These are phyloP conservation scores for Pseudopipra pipra DNA, from an alignment of 2,113 vertebrate genomes.

Conservation along the genomic window DNA sequence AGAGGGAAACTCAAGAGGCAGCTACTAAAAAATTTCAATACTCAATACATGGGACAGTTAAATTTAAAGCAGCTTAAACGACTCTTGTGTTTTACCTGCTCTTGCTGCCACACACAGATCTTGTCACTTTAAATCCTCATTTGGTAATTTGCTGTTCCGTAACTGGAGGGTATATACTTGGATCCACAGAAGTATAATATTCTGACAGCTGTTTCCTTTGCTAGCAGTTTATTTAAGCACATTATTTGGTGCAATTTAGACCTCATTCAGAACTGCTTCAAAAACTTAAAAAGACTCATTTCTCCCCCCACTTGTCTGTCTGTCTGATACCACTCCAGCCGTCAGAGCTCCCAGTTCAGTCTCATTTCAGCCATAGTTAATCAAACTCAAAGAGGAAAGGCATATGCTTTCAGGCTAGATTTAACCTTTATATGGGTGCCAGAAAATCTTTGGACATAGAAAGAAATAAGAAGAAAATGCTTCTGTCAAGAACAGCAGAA, in stretches of 20 bases:
- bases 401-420: conserved; percentile 39
- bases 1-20: neutral
- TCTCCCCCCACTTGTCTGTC: conserved; percentile 22
- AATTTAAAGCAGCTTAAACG: conserved; percentile 39
- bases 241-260: conserved; percentile 63
- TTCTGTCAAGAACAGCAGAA: conserved; percentile 17
- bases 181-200: conserved; percentile 53
- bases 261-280: conserved; percentile 51
- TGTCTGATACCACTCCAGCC: conserved; percentile 21
- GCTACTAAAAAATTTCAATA: neutral
- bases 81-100: conserved; percentile 17
- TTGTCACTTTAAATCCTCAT: conserved; percentile 60
- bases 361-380: conserved; percentile 29
- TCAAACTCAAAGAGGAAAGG: conserved; percentile 15
- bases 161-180: conserved; percentile 56
- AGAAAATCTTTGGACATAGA: conserved; percentile 27
- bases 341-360: conserved; percentile 11
- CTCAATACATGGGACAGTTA: neutral
- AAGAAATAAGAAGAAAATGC: conserved; percentile 27
- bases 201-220: conserved; percentile 65
- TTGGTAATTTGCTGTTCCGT: conserved; percentile 51
- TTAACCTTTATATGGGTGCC: conserved; percentile 57
- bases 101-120: conserved; percentile 15
- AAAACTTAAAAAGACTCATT: conserved; percentile 55
- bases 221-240: conserved; percentile 66